These are phyloP conservation scores for Cryptocheilus praepositus DNA, from an alignment of 2,888 invertebrate genomes.

Conservation along the genomic window DNA sequence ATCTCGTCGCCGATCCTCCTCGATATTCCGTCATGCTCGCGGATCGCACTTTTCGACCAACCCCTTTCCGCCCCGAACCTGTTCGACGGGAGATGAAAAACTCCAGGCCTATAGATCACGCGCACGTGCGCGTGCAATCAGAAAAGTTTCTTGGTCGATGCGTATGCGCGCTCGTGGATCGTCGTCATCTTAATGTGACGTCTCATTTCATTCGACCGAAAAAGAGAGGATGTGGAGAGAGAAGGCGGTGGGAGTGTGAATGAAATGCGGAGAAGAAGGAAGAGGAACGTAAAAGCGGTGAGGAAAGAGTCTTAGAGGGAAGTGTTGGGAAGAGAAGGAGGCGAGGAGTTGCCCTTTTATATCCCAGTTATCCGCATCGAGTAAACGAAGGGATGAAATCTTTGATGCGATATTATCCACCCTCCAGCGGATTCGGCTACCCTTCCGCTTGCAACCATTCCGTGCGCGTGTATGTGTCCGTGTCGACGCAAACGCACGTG, in stretches of 20 bases:
- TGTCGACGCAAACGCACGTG: background rate
- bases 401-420: background rate
- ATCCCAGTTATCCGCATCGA: conserved; percentile 9
- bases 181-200: too few species aligned
- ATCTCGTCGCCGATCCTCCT: background rate
- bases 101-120: too few species aligned
- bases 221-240: too few species aligned
- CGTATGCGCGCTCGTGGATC: too few species aligned
- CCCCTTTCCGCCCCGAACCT: too few species aligned
- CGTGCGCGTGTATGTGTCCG: background rate
- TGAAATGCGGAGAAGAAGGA: background rate
- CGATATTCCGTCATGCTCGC: background rate
- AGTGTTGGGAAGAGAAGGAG: background rate
- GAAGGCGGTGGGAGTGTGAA: too few species aligned
- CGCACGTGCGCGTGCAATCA: too few species aligned
- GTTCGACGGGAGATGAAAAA: too few species aligned
- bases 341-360: conserved; percentile 5
- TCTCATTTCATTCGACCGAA: too few species aligned
- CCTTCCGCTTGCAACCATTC: background rate
- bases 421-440: background rate
- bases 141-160: too few species aligned
- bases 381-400: conserved; percentile 9
- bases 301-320: background rate
- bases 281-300: background rate
- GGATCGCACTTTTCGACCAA: too few species aligned